Evolutionary conservation across 2,797 vertebrate species (phyloP).

Genomic region (Pogoniulus pusillus): DNA sequence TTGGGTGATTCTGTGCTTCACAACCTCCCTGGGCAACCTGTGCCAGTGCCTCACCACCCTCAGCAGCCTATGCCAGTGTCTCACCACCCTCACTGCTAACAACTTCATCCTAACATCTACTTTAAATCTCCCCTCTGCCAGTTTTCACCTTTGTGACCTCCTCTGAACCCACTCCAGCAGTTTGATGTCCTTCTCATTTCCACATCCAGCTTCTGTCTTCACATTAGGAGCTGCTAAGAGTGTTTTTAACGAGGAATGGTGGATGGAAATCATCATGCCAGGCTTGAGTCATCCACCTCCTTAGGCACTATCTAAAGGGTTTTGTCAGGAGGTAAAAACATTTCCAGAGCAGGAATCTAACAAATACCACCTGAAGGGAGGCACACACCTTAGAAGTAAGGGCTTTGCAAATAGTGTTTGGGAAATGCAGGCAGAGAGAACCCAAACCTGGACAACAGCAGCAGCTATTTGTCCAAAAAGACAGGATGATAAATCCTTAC

Average conservation of each 20-base stretch:
- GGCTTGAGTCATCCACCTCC: conserved; percentile 62
- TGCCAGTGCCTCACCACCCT: too few species aligned
- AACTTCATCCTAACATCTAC: too few species aligned
- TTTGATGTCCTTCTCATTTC: neutral
- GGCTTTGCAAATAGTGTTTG: neutral
- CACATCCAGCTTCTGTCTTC: neutral
- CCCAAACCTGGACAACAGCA: neutral
- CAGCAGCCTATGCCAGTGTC: too few species aligned
- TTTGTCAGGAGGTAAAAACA: conserved; percentile 59
- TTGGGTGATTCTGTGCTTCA: too few species aligned
- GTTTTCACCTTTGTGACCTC: too few species aligned
- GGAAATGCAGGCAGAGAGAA: neutral
- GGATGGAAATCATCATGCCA: conserved; percentile 53
- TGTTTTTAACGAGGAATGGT: conserved; percentile 50
- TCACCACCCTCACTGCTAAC: too few species aligned
- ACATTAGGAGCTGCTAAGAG: neutral
- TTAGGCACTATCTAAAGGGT: conserved; percentile 45
- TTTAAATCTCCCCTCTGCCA: too few species aligned
- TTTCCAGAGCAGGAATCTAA: conserved; percentile 43
- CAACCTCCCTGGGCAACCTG: too few species aligned
- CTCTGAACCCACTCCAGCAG: too few species aligned
- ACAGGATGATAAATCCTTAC: neutral
- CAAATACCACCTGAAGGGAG: conserved; percentile 45
- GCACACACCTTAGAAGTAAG: conserved; percentile 9
- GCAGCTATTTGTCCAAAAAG: neutral